Conservation (phyloP, 2,888 invertebrate genomes). For the Dicyrtomina minuta region DNA sequence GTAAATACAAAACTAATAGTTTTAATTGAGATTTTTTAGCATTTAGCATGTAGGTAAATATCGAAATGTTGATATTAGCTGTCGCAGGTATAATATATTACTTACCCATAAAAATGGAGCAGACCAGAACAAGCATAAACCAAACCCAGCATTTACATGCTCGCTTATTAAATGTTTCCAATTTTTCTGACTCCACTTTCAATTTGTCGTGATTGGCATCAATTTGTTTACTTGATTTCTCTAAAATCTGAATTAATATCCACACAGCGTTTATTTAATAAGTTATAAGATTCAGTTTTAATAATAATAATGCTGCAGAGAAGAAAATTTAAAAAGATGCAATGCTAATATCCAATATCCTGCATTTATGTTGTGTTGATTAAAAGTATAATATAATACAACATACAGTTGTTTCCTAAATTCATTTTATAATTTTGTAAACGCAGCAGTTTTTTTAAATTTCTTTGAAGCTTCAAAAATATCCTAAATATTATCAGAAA, state of each 20-base stretch:
- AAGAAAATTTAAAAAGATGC: not conserved
- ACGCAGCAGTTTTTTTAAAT: not conserved
- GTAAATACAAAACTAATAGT: not conserved
- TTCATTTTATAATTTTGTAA: too few relatives aligned
- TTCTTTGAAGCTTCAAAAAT: not conserved
- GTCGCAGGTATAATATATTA: slow-evolving; percentile 52
- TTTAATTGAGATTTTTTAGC: too few relatives aligned
- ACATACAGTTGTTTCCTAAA: too few relatives aligned
- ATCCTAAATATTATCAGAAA: not conserved
- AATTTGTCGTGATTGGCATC: slow-evolving; percentile 76
- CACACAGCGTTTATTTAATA: not conserved
- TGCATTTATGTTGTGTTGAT: not conserved
- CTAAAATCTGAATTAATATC: slow-evolving; percentile 63
- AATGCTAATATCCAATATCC: not conserved
- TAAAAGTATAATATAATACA: not conserved
- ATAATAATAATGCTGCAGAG: slow-evolving; percentile 12
- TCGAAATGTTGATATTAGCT: too few relatives aligned
- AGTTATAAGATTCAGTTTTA: not conserved
- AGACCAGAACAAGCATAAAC: slow-evolving; percentile 82
- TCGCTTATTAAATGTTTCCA: slow-evolving; percentile 80
- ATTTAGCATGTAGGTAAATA: too few relatives aligned
- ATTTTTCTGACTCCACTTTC: slow-evolving; percentile 75
- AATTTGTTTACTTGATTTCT: slow-evolving; percentile 74
- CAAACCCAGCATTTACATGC: slow-evolving; percentile 95
- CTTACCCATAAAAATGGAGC: slow-evolving; percentile 84